Evolutionary conservation across 2,797 vertebrate genomes (phyloP), one percentile per base, ranked within the genome.

Genomic region (Rhabdomys pumilio): DNA sequence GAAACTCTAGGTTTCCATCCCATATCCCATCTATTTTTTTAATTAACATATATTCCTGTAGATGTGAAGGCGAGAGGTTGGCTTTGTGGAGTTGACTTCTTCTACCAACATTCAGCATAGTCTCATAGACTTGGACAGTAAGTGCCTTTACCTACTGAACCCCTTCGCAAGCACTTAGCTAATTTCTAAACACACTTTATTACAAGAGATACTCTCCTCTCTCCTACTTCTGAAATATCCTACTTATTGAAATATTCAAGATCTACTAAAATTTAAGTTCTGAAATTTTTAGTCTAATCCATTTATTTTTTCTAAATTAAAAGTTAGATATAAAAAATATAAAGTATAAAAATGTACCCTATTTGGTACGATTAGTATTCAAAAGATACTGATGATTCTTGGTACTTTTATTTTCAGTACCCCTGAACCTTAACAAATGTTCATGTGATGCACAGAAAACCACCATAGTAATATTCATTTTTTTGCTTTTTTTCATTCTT

Each of bases 221-320:
- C 5, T 91, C 92, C 44, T 76, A 94, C 67, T 90, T 90, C 19
- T 50, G 55, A 85, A 57, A 38, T 69, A 57, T n/a, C n/a, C n/a
- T n/a, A n/a, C n/a, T n/a, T n/a, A n/a, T n/a, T n/a, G n/a, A n/a
- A n/a, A n/a, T 12, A 92, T 80, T 76, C 13, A 79, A 80, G 9
- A 80, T 84, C 14, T 84, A 19, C 1, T 57, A 69, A 75, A 50
- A 50, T 12, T 7, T 0, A 8, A 7, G 7, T 79, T 82, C 77
- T 11, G 63, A 82, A 93, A 15, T 0, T 1, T 94, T 73, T 47
- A 57, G 77, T 91, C 59, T 34, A 17, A 31, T 83, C 17, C 6
- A 31, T 69, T 47, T 61, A 55, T 22, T 44, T 31, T 90, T 81
- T 38, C 75, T 80, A 44, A 84, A 69, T 88, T 90, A 29, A 69